Evolutionary conservation across 1,140 invertebrate species (phyloP), one percentile per base, ranked within the genome.

Genomic region (Tetramorium simillimum): DNA sequence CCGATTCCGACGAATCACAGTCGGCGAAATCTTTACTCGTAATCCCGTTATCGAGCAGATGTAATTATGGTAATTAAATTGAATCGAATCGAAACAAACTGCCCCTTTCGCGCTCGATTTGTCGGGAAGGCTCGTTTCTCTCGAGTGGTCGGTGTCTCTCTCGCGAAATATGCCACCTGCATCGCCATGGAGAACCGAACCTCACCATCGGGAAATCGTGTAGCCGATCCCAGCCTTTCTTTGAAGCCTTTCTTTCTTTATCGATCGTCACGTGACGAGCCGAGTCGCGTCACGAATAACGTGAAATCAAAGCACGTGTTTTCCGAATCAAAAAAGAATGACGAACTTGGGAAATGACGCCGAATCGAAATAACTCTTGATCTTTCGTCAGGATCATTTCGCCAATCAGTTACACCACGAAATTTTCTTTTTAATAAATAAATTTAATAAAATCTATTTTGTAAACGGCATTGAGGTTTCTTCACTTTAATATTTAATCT

Each of bases 201-300:
- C 56, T 85, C 85, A 75, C 75, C 37, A 60, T 51, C 62, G 56
- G 69, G 62, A 72, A 46, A 78, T 90, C 69, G 80, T 56, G 49
- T 88, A 90, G 69, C 75, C 86, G 76, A 90, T 88, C 82, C 81
- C 76, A 88, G 80, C 81, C 89, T 81, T 86, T 87, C 28, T 70
- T 88, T 80, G 56, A 70, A 49, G 14, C 16, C 49, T 51, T 53
- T 53, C 51, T 53, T 53, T 53, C 51, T 53, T 75, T 73, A 37
- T 37, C 53, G 40, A 82, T 46, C 33, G 73, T 60, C 63, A 60
- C 21, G 40, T 40, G 37, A 67, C 76, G 70, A 86, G 53, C 10
- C 69, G 56, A 72, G 53, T 63, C 46, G 49, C n/a, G 43, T 85
- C 73, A 28, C 51, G 58, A 86, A 86, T 56, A 88, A 89, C 69